These are phyloP conservation scores for Apogon talboti DNA, from an alignment of 2,797 vertebrate species.

Conservation along the genomic window DNA sequence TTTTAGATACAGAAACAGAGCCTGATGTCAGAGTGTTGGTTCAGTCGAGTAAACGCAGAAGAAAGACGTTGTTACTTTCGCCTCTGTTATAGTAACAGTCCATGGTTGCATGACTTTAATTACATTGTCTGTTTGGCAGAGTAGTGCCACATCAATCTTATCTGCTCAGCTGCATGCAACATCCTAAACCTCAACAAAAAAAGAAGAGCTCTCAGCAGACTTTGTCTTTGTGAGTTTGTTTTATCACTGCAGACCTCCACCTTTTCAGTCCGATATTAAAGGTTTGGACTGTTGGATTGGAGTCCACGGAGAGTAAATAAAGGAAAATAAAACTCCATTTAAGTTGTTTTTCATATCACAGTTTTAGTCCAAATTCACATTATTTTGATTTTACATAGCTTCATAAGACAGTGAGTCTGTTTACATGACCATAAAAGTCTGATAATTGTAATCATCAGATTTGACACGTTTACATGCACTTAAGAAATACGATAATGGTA, in stretches of 20 bases:
- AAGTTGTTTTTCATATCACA: constrained; percentile 1
- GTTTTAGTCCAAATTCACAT: background rate
- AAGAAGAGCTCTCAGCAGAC: constrained; percentile 21
- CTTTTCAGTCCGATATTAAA: background rate
- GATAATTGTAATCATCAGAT: too few species aligned
- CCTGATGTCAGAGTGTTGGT: constrained; percentile 9
- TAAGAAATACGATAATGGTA: too few species aligned
- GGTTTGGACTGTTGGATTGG: too few species aligned
- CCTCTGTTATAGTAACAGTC: constrained; percentile 44
- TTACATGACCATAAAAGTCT: too few species aligned
- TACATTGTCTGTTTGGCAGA: constrained; percentile 74
- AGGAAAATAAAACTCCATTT: background rate
- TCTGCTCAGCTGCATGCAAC: constrained; percentile 68
- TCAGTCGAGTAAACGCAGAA: constrained; percentile 19
- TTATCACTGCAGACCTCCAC: constrained; percentile 9
- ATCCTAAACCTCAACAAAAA: constrained; percentile 55
- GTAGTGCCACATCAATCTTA: constrained; percentile 72
- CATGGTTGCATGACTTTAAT: constrained; percentile 77
- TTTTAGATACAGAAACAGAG: background rate
- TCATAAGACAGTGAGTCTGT: too few species aligned
- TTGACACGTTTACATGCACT: too few species aligned
- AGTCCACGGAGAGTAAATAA: background rate
- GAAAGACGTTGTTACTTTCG: constrained; percentile 32
- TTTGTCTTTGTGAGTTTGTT: constrained; percentile 11
- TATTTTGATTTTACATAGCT: background rate